A percentile compares a stretch with the other conserved stretches of the same genome.
Evolutionary conservation across 2,797 vertebrate species (phyloP).

Genomic region (Podargus strigoides): DNA sequence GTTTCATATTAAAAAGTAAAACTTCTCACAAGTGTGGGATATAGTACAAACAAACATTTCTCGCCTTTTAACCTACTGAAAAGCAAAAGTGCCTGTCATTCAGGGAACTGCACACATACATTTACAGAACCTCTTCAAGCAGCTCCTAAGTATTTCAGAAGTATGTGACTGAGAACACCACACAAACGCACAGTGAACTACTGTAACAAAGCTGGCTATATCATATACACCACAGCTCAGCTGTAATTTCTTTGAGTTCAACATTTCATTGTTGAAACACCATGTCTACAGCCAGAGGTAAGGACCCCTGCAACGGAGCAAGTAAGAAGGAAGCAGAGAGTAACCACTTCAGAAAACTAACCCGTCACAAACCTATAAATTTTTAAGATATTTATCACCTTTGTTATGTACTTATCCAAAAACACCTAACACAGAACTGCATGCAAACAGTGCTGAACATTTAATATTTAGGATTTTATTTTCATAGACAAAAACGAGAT

Average conservation of each 20-base stretch:
- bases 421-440: neutral
- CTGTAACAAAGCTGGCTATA: neutral
- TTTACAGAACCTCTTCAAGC: neutral
- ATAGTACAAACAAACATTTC: neutral
- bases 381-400: neutral
- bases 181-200: neutral
- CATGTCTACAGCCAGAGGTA: neutral
- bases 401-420: neutral
- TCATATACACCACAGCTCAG: neutral
- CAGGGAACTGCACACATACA: neutral
- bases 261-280: rapidly evolving
- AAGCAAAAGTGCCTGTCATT: neutral
- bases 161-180: neutral
- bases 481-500: neutral
- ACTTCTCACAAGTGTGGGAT: neutral
- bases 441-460: neutral
- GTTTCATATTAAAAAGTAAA: neutral
- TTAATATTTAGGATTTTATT: neutral
- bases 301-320: neutral
- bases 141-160: neutral
- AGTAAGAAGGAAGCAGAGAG: neutral
- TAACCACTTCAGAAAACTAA: neutral
- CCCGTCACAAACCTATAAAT: neutral
- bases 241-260: neutral
- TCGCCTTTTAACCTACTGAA: neutral